Base-by-base conservation (phyloP, 2,888 invertebrate genomes). In the Bedellia somnulentella region DNA sequence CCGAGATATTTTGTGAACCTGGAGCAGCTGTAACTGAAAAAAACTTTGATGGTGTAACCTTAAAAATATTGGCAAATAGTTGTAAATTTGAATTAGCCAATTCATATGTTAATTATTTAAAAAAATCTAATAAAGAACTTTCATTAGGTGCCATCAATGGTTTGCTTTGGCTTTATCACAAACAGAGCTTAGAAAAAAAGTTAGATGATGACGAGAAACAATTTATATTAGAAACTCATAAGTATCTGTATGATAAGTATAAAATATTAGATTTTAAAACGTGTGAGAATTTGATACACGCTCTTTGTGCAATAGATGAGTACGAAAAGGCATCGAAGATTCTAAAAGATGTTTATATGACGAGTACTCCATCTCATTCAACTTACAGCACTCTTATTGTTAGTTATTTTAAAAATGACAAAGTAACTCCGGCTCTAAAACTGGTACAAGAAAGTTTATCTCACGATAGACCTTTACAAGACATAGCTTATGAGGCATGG, bases 321-420 rank as follows among this genome's bases (percentile, higher is more conserved):
- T 89, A 87, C 86, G 70, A 73, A 40, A 78, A 82, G 34, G 77
- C 80, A 23, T 30, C 81, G 0, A 68, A 80, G 38, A 58, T 87
- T 9, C 49, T 87, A 14, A 75, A 83, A 29, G 80, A 82, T 47
- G 76, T 83, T 28, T 68, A 79, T 46, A 24, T 79, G 6, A 67
- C 68, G 14, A 41, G 53, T 32, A 50, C 45, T 3, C 82, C 83
- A 2, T 62, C 60, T 37, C 48, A 60, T 31, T 42, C 47, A 2
- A 58, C 79, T 0, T 82, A 81, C 37, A 80, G 78, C 42, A 59
- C 62, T 1, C 31, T 86, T 14, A 63, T 80, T 36, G 46, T 57
- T 9, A 81, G 84, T 30, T 55, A 52, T 34, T 61, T 80, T 34
- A 61, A 79, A 27, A 80, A 81, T 34, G 60, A 79, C 28, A 80